Evolutionary conservation across 2,113 vertebrate genomes (phyloP).

Genomic region (Oostethus manadensis): DNA sequence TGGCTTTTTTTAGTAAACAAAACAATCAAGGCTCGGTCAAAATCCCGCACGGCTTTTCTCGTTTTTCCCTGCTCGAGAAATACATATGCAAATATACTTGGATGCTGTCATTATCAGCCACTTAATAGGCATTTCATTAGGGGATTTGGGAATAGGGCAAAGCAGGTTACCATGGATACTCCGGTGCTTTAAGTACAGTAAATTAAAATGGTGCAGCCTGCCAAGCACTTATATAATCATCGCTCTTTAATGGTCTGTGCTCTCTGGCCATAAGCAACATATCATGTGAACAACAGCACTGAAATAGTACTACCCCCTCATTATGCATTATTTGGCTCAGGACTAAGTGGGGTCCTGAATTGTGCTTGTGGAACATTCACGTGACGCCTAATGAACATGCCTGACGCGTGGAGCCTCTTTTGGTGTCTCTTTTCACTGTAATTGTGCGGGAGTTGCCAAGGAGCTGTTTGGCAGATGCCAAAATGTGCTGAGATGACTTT

Average conservation of each 20-base stretch:
- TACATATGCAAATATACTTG: slow-evolving; percentile 74
- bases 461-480: slow-evolving; percentile 32
- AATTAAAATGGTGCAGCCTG: slow-evolving; percentile 69
- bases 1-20: not conserved
- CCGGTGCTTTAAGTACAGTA: slow-evolving; percentile 69
- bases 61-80: slow-evolving; percentile 31
- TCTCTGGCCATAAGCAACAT: slow-evolving; percentile 64
- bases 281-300: slow-evolving; percentile 57
- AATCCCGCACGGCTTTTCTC: slow-evolving; percentile 24
- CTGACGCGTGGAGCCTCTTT: slow-evolving; percentile 7
- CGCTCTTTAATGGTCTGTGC: slow-evolving; percentile 65
- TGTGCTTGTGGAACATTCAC: slow-evolving; percentile 61
- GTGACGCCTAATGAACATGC: slow-evolving; percentile 33
- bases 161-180: slow-evolving; percentile 77
- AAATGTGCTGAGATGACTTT: slow-evolving; percentile 25
- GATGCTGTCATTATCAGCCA: slow-evolving; percentile 73
- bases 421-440: slow-evolving; percentile 24
- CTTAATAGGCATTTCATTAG: slow-evolving; percentile 78
- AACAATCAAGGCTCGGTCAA: slow-evolving; percentile 5
- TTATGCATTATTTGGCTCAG: slow-evolving; percentile 48
- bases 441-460: slow-evolving; percentile 26
- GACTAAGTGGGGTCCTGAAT: slow-evolving; percentile 42
- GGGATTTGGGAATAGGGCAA: slow-evolving; percentile 61
- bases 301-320: slow-evolving; percentile 31
- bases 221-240: slow-evolving; percentile 71